Percentiles rank a stretch among this genome's conserved stretches.
phyloP scores from a whole-genome alignment of 1,140 invertebrate species.

The Drosophila carrolli region DNA sequence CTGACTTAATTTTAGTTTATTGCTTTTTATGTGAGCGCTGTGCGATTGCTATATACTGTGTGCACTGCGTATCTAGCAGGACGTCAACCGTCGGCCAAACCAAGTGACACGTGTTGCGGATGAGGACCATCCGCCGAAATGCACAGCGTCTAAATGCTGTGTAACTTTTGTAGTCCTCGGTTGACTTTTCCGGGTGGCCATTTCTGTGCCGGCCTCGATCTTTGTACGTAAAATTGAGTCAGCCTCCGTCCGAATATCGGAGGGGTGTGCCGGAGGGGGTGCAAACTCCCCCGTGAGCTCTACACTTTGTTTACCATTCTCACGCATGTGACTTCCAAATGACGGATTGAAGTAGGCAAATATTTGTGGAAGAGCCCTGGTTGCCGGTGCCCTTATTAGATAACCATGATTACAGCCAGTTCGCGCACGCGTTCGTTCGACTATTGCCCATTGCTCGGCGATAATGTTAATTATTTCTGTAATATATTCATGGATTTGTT shows the following conservation, averaged over 20 bases:
- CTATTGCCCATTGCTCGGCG: conserved; percentile 58
- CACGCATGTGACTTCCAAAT: conserved; percentile 85
- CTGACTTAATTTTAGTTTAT: conserved; percentile 83
- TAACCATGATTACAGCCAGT: conserved; percentile 57
- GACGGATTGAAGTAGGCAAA: conserved; percentile 84
- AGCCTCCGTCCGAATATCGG: conserved; percentile 34
- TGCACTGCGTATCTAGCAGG: conserved; percentile 64
- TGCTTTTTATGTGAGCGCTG: conserved; percentile 66
- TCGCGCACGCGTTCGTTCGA: conserved; percentile 42
- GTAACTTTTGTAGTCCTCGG: conserved; percentile 57
- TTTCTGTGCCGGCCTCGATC: conserved; percentile 27
- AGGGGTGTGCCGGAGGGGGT: neutral
- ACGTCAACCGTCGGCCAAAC: conserved; percentile 18
- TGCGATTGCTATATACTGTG: conserved; percentile 19
- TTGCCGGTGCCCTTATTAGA: conserved; percentile 77
- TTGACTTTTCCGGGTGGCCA: conserved; percentile 58
- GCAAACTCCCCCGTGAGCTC: conserved; percentile 9
- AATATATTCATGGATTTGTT: conserved; percentile 78
- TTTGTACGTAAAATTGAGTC: conserved; percentile 60
- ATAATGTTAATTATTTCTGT: conserved; percentile 79
- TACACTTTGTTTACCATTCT: conserved; percentile 81
- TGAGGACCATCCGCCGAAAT: conserved; percentile 60
- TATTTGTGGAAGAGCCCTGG: conserved; percentile 72
- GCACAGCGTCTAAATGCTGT: conserved; percentile 33
- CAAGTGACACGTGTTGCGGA: conserved; percentile 75